Conservation (phyloP, 2,888 invertebrate genomes). For the Drosophila falleni region DNA sequence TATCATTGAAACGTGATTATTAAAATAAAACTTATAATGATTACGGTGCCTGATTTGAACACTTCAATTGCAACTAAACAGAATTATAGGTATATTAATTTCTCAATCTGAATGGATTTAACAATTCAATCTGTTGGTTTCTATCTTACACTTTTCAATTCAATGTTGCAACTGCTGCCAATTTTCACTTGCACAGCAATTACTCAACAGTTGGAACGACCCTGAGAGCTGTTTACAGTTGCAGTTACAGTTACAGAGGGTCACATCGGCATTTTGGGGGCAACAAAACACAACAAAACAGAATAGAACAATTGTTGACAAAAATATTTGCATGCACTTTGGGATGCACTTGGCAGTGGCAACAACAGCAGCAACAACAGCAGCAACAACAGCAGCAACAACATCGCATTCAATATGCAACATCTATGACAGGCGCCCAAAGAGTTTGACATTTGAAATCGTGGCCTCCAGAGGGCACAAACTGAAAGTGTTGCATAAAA, state of each 20-base stretch:
- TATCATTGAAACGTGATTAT: too few relatives aligned
- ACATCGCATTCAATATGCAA: conserved; percentile 69
- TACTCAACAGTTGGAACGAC: conserved; percentile 57
- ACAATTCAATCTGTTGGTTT: neutral
- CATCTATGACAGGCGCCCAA: conserved; percentile 67
- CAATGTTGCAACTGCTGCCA: conserved; percentile 55
- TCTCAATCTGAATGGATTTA: neutral
- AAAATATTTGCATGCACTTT: conserved; percentile 77
- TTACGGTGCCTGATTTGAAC: too few relatives aligned
- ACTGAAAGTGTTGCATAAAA: conserved; percentile 50
- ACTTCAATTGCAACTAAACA: neutral
- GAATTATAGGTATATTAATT: neutral
- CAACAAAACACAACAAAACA: conserved; percentile 34
- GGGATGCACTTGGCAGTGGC: conserved; percentile 61
- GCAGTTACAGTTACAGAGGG: conserved; percentile 17
- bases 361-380: conserved; percentile 3
- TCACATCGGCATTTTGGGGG: conserved; percentile 39
- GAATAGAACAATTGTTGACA: conserved; percentile 58
- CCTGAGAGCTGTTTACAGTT: conserved; percentile 40
- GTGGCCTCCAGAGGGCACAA: conserved; percentile 17
- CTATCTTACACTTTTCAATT: neutral
- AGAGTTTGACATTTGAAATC: conserved; percentile 61
- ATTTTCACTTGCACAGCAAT: conserved; percentile 58
- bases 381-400: conserved; percentile 19
- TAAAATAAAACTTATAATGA: too few relatives aligned